A percentile compares a stretch with the other conserved stretches of the same genome.
These are phyloP conservation scores for Nannoperca obscura DNA, from an alignment of 2,797 vertebrate species.

Conservation along the genomic window DNA sequence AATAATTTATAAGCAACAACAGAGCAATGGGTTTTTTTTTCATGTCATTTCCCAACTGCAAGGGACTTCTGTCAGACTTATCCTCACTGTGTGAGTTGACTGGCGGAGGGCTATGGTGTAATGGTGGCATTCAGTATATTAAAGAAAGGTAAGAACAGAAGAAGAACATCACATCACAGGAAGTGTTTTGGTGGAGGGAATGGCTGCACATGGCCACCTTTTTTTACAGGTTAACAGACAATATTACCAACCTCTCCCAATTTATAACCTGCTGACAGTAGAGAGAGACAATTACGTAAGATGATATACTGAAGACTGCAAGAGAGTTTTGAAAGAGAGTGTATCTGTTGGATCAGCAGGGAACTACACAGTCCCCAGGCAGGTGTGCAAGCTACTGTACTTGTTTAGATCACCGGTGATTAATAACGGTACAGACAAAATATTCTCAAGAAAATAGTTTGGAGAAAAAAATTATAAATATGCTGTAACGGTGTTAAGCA, in stretches of 20 bases:
- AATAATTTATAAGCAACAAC: slow-evolving; percentile 74
- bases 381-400: slow-evolving; percentile 6
- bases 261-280: slow-evolving; percentile 20
- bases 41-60: slow-evolving; percentile 29
- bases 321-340: slow-evolving; percentile 24
- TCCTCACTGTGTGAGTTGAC: slow-evolving; percentile 29
- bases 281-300: slow-evolving; percentile 29
- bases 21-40: slow-evolving; percentile 20
- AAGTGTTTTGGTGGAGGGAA: slow-evolving; percentile 27
- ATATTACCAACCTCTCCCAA: slow-evolving; percentile 1
- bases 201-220: slow-evolving; percentile 5
- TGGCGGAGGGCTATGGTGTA: slow-evolving; percentile 33
- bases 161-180: background rate
- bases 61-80: slow-evolving; percentile 38
- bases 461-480: slow-evolving; percentile 5
- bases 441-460: background rate
- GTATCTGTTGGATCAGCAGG: background rate
- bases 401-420: slow-evolving; percentile 15
- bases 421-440: slow-evolving; percentile 9
- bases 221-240: slow-evolving; percentile 5
- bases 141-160: slow-evolving; percentile 6
- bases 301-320: slow-evolving; percentile 1
- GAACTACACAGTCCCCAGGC: slow-evolving; percentile 5
- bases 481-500: slow-evolving; percentile 24
- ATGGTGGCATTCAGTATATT: slow-evolving; percentile 25